A percentile compares a stretch with the other conserved stretches of the same genome.
Conservation (phyloP, 2,113 vertebrate genomes). For the Paraplagusia blochii region DNA sequence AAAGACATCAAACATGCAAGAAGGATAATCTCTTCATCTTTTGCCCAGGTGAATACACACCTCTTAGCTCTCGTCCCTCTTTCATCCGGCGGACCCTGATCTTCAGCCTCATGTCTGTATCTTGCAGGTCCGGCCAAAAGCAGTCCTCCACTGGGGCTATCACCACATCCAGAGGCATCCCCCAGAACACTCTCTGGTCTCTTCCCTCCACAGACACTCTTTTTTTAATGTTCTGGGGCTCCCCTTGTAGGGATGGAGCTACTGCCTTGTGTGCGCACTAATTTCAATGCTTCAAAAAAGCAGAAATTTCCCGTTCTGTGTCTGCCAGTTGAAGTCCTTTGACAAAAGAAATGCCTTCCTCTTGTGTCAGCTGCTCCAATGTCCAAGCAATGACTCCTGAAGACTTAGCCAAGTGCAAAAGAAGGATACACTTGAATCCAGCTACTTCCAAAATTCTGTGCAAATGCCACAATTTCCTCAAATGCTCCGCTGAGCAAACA, state of each 20-base stretch:
- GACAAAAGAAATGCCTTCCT: conserved; percentile 31
- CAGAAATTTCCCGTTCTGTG: conserved; percentile 10
- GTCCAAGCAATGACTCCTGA: conserved; percentile 23
- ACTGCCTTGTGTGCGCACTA: conserved; percentile 19
- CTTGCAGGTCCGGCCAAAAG: conserved; percentile 83
- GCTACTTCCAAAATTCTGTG: conserved; percentile 38
- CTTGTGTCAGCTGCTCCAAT: conserved; percentile 16
- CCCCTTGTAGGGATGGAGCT: conserved; percentile 33
- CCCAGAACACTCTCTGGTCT: conserved; percentile 57
- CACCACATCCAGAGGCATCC: conserved; percentile 85
- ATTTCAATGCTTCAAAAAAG: conserved; percentile 26
- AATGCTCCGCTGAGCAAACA: conserved; percentile 35
- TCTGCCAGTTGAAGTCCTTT: conserved; percentile 27
- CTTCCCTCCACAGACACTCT: conserved; percentile 28
- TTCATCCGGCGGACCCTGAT: conserved; percentile 89
- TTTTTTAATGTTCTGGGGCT: conserved; percentile 29
- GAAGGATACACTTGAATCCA: conserved; percentile 26
- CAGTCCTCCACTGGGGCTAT: conserved; percentile 80
- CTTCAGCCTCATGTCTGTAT: conserved; percentile 88
- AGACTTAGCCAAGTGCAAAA: conserved; percentile 12
- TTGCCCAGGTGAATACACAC: conserved; percentile 75
- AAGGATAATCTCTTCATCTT: conserved; percentile 11
- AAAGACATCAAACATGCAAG: background rate
- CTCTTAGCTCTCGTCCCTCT: conserved; percentile 85
- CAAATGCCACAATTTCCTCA: conserved; percentile 45